Base-by-base conservation (phyloP, 2,888 invertebrate genomes). In the Xestia c-nigrum region DNA sequence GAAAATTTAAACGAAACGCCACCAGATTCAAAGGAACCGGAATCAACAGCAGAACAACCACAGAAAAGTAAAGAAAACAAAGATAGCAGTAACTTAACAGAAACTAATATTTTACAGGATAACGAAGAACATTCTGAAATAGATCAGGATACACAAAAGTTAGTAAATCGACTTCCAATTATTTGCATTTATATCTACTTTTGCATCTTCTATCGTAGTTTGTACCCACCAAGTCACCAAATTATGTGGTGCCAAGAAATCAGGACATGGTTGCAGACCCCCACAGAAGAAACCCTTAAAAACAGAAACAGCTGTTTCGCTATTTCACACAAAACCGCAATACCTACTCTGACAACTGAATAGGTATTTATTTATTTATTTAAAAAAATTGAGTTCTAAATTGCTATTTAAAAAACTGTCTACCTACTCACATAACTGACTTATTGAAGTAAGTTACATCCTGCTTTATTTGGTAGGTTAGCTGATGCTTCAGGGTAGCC, bases 1-100 rank as follows among this genome's bases (percentile, higher is more conserved):
- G 83, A 84, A 72, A 70, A 64, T 21, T 91, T 94, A 10, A 91
- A 95, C 65, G 90, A 92, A 72, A 78, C 75, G 63, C 82, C 85
- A 57, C 72, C 74, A 31, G 65, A 65, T 43, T 64, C 40, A 61
- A 74, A 61, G 16, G 55, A 57, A 46, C 12, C n/a, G 43, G 55
- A 74, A n/a, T 24, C 59, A 65, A 65, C 46, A 46, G 21, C n/a
- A 61, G 76, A 80, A 52, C 80, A 73, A 75, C 57, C 61, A 38
- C 43, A 59, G 40, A 74, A 77, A 55, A 70, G 31, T 43, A 68
- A 73, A 64, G 78, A 80, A 77, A 72, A 46, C 38, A 72, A 57
- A 63, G 83, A 82, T 63, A 78, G 64, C 21, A n/a, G 59, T 72
- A 74, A 78, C 52, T 19, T 67, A 55, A 72, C 78, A 72, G 80